A percentile compares a stretch with the other conserved stretches of the same genome.
Evolutionary conservation across 2,797 vertebrate genomes (phyloP).

Genomic region (Morelia viridis): DNA sequence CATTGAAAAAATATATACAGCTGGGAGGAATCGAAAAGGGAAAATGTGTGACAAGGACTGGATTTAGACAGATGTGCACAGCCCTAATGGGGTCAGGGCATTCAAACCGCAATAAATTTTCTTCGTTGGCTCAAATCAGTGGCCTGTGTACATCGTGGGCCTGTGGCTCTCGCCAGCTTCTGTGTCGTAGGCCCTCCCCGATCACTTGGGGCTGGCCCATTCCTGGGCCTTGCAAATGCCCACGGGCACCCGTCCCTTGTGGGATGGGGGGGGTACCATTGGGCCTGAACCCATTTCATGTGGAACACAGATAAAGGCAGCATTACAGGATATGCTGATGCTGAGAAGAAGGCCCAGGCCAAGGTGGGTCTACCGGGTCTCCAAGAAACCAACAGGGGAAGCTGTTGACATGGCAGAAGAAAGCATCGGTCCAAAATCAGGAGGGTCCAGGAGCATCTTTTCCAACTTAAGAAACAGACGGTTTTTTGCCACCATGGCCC

Average conservation of each 20-base stretch:
- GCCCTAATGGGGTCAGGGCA: too few species aligned
- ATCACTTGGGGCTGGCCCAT: too few species aligned
- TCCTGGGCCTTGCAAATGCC: background rate
- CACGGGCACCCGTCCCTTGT: background rate
- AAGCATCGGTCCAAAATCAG: background rate
- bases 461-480: background rate
- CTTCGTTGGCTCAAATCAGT: background rate
- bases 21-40: too few species aligned
- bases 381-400: background rate
- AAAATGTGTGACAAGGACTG: too few species aligned
- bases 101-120: background rate
- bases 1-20: too few species aligned
- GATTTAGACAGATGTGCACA: too few species aligned
- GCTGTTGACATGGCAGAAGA: background rate
- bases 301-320: background rate
- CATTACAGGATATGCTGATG: background rate
- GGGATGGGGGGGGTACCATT: background rate
- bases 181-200: background rate
- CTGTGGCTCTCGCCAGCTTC: too few species aligned
- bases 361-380: background rate
- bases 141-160: background rate
- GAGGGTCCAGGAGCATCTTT: background rate
- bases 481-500: background rate
- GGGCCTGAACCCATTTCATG: background rate
- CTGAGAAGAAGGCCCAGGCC: background rate